Evolutionary conservation across 2,888 invertebrate genomes (phyloP).

Genomic region (Anagyrus pseudococci): DNA sequence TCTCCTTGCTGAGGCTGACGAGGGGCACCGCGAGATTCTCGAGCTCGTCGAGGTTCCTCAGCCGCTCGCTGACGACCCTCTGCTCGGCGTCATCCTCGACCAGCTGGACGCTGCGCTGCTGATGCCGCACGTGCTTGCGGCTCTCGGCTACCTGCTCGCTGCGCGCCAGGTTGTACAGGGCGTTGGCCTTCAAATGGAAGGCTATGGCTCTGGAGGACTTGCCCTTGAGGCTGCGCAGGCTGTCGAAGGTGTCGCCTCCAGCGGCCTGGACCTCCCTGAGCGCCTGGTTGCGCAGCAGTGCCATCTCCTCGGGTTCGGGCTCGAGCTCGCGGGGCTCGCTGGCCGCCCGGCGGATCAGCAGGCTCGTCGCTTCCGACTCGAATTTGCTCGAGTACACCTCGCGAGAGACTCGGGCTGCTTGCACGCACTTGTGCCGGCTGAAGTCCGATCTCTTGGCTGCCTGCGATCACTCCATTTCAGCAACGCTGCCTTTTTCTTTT

Average conservation of each 20-base stretch:
- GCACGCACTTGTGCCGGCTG: slow-evolving; percentile 69
- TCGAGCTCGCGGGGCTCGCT: slow-evolving; percentile 30
- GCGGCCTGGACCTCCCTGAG: slow-evolving; percentile 51
- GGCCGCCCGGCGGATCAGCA: slow-evolving; percentile 39
- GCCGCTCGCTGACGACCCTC: slow-evolving; percentile 61
- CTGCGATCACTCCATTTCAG: too few species aligned
- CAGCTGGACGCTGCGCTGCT: slow-evolving; percentile 50
- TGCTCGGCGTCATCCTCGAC: slow-evolving; percentile 53
- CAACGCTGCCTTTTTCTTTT: too few species aligned
- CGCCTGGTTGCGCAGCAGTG: slow-evolving; percentile 46
- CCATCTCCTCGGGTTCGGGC: slow-evolving; percentile 43
- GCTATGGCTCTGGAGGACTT: slow-evolving; percentile 79
- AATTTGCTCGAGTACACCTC: slow-evolving; percentile 65
- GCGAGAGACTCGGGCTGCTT: slow-evolving; percentile 70
- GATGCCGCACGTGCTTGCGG: slow-evolving; percentile 52
- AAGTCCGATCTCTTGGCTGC: slow-evolving; percentile 69
- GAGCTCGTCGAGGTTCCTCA: slow-evolving; percentile 62
- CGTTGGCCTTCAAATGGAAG: slow-evolving; percentile 56
- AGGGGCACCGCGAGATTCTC: slow-evolving; percentile 69
- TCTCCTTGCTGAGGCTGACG: slow-evolving; percentile 68
- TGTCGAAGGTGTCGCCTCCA: slow-evolving; percentile 49
- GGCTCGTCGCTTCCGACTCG: slow-evolving; percentile 37
- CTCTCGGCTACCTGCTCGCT: slow-evolving; percentile 61
- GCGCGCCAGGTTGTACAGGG: slow-evolving; percentile 65
- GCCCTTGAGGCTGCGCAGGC: slow-evolving; percentile 68